Evolutionary conservation across 2,888 invertebrate species (phyloP), one percentile per base, ranked within the genome.

Genomic region (Cryptophagus acutangulus): DNA sequence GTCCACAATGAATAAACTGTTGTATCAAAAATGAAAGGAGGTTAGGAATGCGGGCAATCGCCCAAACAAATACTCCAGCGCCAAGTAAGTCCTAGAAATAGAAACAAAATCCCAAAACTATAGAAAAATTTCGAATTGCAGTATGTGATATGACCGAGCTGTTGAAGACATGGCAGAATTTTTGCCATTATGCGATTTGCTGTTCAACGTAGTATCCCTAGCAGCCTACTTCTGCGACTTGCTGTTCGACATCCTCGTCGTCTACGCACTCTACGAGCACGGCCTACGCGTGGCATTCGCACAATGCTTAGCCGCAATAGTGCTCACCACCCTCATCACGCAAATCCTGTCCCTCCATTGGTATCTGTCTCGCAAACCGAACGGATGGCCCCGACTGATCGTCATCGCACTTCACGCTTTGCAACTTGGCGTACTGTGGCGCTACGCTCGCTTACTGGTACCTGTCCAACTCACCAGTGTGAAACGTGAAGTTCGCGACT

Each of bases 211-310:
- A 66, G 88, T 90, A 57, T 90, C 90, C 33, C 73, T 91, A 54
- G 88, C 88, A 41, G 87, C 87, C 15, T 90, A 91, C 67, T 91
- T 91, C 71, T 90, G 90, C 74, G 89, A 90, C 74, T 82, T 89
- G 47, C 88, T 90, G 4, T 91, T 91, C 68, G 89, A 91, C 69
- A 77, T 89, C 45, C 82, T 90, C 41, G 83, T 88, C 75, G 82
- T 86, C 31, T 91, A 89, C 69, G 87, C 89, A 15, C 74, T 91
- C 17, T 82, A 85, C 51, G 80, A 83, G 63, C 73, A 79, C 40
- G 79, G 79, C 20, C 74, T 78, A 55, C 74, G 75, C 46, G 73
- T 77, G 46, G 79, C 82, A 58, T 84, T 83, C 57, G 75, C 77
- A 5, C 78, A 82, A 16, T 79, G 85, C 48, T 72, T 87, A 51